Base-by-base conservation (phyloP, 2,113 vertebrate species). In the Holacanthus passer region DNA sequence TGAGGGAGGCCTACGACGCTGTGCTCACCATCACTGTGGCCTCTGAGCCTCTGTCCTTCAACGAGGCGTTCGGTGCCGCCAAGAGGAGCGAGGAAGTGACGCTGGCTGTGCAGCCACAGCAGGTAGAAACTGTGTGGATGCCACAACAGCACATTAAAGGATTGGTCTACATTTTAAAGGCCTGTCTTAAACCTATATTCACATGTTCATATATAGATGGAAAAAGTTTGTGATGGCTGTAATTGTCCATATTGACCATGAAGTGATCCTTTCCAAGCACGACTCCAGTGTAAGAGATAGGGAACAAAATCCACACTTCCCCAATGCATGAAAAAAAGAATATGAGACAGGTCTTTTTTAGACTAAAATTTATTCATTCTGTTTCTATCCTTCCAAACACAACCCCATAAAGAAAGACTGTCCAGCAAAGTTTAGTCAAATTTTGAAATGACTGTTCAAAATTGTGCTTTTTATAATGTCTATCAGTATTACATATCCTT, bases 1-100 rank as follows among this genome's bases (percentile, higher is more conserved):
- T 99, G 77, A 90, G 68, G 56, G 88, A 96, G 88, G 97, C 97
- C 24, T 99, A 99, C 0, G 96, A 98, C 12, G 95, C 97, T 3
- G 97, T 98, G 76, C 93, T 99, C 71, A 99, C 97, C 0, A 87
- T 99, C 82, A 98, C 97, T 1, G n/a, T 98, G 67, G 95, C 94
- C 11, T 97, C 97, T 2, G 96, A 96, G 56, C 92, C 93, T 22
- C 90, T 94, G 92, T 97, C 95, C 14, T 99, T 98, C 91, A 96
- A 93, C 0, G 95, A 98, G 81, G 96, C 96, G 0, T 96, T 97
- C 55, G 77, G 69, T 13, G 93, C 94, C 27, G 96, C 96, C 55
- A 93, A 92, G 87, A 84, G 69, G 37, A 93, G 66, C 1, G 92
- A 92, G 56, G 96, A 97, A 92, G 90, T 98, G 52, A 72, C 35